Conservation (phyloP, 2,113 vertebrate genomes). For the Brienomyrus longianalis region DNA sequence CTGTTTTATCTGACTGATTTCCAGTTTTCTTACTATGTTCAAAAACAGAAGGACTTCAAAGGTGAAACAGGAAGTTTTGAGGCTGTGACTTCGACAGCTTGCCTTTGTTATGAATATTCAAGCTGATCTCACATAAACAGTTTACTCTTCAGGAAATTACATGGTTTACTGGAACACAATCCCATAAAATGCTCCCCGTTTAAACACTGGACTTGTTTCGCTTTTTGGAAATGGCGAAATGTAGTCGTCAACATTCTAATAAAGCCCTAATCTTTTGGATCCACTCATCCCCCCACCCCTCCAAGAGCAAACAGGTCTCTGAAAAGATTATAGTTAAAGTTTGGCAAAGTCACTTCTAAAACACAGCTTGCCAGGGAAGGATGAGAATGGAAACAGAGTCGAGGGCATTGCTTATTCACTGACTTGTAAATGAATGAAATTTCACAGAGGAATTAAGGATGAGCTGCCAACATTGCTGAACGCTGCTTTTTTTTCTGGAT, state of each 20-base stretch:
- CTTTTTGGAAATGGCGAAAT: not conserved
- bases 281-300: not conserved
- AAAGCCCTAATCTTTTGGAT: not conserved
- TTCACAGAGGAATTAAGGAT: conserved; percentile 26
- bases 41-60: not conserved
- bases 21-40: not conserved
- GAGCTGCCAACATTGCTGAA: conserved; percentile 23
- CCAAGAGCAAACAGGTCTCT: not conserved
- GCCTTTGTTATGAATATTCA: not conserved
- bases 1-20: not conserved
- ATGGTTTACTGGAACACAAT: not conserved
- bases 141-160: not conserved
- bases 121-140: not conserved
- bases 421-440: conserved; percentile 20
- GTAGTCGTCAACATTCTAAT: not conserved
- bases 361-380: conserved; percentile 33
- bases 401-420: conserved; percentile 21
- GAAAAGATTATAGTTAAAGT: not conserved
- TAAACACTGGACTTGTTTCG: not conserved
- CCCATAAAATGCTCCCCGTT: not conserved
- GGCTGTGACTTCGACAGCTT: not conserved
- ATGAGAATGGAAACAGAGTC: conserved; percentile 5
- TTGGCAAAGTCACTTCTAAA: conserved; percentile 21
- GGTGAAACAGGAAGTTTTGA: not conserved
- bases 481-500: conserved; percentile 21